These are phyloP conservation scores for Novumbra hubbsi DNA, from an alignment of 2,797 vertebrate species.

Conservation along the genomic window DNA sequence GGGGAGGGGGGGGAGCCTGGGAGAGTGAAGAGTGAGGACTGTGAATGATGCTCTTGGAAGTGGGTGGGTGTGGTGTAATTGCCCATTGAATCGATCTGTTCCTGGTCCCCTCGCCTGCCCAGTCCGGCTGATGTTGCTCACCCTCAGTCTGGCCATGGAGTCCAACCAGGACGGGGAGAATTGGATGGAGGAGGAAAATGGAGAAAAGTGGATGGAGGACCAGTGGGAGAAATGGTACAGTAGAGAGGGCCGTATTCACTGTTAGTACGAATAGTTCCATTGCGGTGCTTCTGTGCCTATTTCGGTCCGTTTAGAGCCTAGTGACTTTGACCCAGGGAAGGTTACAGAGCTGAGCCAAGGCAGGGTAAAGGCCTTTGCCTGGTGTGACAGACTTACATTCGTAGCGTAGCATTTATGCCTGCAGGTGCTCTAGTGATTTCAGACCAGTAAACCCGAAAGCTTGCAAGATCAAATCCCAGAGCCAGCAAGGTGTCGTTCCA, in stretches of 20 bases:
- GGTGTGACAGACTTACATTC: not conserved
- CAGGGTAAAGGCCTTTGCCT: not conserved
- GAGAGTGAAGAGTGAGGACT: not conserved
- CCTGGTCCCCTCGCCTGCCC: not conserved
- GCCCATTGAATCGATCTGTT: slow-evolving; percentile 10
- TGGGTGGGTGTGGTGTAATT: slow-evolving; percentile 8
- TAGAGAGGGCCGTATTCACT: not conserved
- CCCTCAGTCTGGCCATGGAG: slow-evolving; percentile 15
- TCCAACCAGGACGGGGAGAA: slow-evolving; percentile 10
- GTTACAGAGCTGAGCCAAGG: not conserved
- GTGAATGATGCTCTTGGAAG: slow-evolving; percentile 6
- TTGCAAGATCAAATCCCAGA: no score
- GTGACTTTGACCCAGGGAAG: not conserved
- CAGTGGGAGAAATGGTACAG: slow-evolving; percentile 51
- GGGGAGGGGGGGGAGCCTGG: not conserved
- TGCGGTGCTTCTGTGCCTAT: not conserved
- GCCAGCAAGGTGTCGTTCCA: no score
- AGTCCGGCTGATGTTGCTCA: slow-evolving; percentile 9
- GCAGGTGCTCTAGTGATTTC: no score
- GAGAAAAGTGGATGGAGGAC: slow-evolving; percentile 37
- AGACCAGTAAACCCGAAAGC: no score
- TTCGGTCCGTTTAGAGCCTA: not conserved
- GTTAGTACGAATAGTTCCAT: not conserved
- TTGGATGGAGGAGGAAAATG: slow-evolving; percentile 35
- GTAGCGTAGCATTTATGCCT: not conserved